A percentile compares a stretch with the other conserved stretches of the same genome.
These are phyloP conservation scores for Ctenoplectra terminalis DNA, from an alignment of 1,140 invertebrate genomes.

Conservation along the genomic window DNA sequence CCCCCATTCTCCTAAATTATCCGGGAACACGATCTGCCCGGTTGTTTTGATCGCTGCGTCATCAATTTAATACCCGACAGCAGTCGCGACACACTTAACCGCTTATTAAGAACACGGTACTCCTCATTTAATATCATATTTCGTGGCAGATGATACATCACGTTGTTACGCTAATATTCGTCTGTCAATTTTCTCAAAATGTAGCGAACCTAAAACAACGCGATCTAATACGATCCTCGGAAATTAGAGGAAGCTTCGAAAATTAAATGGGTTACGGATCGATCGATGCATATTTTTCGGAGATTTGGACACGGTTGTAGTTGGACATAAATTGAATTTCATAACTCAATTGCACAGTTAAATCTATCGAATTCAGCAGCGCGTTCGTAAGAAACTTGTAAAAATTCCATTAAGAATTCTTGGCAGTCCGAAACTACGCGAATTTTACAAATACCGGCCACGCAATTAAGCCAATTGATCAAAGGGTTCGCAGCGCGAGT, in stretches of 20 bases:
- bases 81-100: slow-evolving; percentile 9
- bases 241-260: too few relatives aligned
- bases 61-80: slow-evolving; percentile 25
- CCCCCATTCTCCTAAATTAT: slow-evolving; percentile 2
- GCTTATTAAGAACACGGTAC: neutral
- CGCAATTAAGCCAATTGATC: slow-evolving; percentile 44
- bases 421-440: neutral
- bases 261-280: too few relatives aligned
- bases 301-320: neutral
- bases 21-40: neutral
- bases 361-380: neutral
- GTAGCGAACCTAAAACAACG: too few relatives aligned
- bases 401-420: slow-evolving; percentile 35
- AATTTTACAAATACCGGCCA: slow-evolving; percentile 39
- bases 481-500: neutral
- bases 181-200: too few relatives aligned
- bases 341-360: slow-evolving; percentile 6
- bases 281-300: too few relatives aligned
- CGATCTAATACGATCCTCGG: too few relatives aligned
- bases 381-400: neutral
- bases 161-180: too few relatives aligned
- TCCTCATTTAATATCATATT: neutral
- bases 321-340: neutral
- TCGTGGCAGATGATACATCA: neutral
- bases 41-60: slow-evolving; percentile 28